These are phyloP conservation scores for Isoperla grammatica DNA, from an alignment of 2,888 invertebrate genomes.

Conservation along the genomic window DNA sequence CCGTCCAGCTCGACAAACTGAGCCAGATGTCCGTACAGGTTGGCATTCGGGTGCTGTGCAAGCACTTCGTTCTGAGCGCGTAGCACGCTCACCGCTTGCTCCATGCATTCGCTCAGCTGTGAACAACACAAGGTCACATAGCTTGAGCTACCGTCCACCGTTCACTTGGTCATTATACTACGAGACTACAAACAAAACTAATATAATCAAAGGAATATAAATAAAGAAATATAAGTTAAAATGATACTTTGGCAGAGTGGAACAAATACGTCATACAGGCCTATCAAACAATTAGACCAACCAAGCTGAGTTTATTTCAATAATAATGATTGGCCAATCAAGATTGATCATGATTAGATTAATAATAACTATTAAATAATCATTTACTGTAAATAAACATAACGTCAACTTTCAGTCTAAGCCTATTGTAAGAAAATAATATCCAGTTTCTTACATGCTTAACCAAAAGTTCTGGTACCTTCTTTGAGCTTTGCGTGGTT, in stretches of 20 bases:
- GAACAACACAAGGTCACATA: background rate
- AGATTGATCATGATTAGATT: no score
- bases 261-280: no score
- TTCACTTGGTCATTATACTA: no score
- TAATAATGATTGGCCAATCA: background rate
- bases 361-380: no score
- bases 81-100: conserved; percentile 78
- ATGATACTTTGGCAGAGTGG: no score
- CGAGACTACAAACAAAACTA: background rate
- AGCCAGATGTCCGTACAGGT: conserved; percentile 83
- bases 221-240: background rate
- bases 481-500: conserved; percentile 63
- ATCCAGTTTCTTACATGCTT: background rate
- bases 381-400: background rate
- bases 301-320: no score
- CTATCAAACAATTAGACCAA: no score
- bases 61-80: conserved; percentile 84
- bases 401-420: background rate
- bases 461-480: conserved; percentile 41
- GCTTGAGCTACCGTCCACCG: background rate
- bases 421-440: no score
- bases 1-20: conserved; percentile 95
- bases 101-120: conserved; percentile 68
- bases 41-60: conserved; percentile 89
- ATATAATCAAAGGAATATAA: conserved; percentile 9